phyloP scores from a whole-genome alignment of 2,797 vertebrate species.

The Columba guinea region DNA sequence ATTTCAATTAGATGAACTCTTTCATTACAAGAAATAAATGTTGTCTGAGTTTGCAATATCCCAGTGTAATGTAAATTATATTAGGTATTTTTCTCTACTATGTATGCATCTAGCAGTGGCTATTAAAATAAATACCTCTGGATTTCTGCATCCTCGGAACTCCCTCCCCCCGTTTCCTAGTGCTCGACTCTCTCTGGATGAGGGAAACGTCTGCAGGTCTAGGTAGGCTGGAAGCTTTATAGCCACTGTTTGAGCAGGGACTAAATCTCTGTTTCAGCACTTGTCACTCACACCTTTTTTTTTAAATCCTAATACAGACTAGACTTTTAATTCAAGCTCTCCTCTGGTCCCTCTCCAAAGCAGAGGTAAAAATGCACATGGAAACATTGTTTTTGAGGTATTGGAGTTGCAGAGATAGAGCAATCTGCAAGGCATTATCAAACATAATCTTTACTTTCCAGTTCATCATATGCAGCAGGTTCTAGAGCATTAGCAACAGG shows the following conservation, averaged over 20 bases:
- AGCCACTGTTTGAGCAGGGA: neutral
- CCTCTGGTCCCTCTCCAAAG: neutral
- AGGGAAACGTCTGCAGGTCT: neutral
- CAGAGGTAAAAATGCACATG: neutral
- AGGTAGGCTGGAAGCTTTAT: neutral
- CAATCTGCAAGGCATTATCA: neutral
- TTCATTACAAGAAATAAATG: conserved; percentile 31
- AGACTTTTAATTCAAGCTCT: conserved; percentile 12
- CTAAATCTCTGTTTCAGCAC: neutral
- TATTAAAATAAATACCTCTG: conserved; percentile 47
- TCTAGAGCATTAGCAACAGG: neutral
- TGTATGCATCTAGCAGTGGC: conserved; percentile 11
- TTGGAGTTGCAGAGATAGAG: neutral
- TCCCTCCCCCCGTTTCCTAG: neutral
- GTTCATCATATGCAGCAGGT: neutral
- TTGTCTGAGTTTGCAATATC: conserved; percentile 53
- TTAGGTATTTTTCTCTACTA: conserved; percentile 12
- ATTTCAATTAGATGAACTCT: conserved; percentile 59
- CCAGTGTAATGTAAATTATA: conserved; percentile 37
- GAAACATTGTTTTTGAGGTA: neutral
- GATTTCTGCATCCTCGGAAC: neutral
- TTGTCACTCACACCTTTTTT: conserved; percentile 21
- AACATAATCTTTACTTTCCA: neutral
- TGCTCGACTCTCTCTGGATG: neutral
- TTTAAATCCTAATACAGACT: neutral